Evolutionary conservation across 2,797 vertebrate genomes (phyloP).

Genomic region (Nasua narica): DNA sequence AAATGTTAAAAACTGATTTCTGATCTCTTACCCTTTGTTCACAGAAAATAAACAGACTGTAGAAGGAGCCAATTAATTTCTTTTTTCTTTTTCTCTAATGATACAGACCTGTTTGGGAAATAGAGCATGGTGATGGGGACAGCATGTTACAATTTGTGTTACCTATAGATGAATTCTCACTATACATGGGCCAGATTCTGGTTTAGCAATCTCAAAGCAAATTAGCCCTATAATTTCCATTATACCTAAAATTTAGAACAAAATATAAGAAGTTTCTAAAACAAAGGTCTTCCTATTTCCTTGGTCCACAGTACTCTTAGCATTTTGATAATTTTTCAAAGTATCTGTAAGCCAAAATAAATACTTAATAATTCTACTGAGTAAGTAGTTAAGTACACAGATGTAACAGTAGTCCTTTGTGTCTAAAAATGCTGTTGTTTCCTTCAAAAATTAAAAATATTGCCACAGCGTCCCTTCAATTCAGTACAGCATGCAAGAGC

Average conservation of each 20-base stretch:
- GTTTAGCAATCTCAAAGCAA: not conserved
- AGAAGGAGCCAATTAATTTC: not conserved
- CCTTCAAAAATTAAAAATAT: not conserved
- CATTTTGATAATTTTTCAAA: not conserved
- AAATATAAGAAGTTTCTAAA: not conserved
- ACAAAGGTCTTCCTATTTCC: not conserved
- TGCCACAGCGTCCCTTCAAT: not conserved
- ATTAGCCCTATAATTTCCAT: not conserved
- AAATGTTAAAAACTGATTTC: slow-evolving; percentile 10
- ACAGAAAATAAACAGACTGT: slow-evolving; percentile 4
- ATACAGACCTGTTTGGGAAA: slow-evolving; percentile 3
- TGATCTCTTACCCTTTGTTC: slow-evolving; percentile 18
- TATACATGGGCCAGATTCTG: not conserved
- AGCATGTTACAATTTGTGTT: not conserved
- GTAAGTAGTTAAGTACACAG: not conserved
- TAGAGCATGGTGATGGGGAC: not conserved
- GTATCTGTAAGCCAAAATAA: not conserved
- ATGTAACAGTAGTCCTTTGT: not conserved
- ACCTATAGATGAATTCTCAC: not conserved
- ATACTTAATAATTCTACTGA: not conserved
- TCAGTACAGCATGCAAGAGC: not conserved
- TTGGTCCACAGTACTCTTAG: not conserved
- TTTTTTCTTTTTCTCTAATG: slow-evolving; percentile 20
- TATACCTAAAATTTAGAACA: not conserved
- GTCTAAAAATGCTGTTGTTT: not conserved